A percentile compares a stretch with the other conserved stretches of the same genome.
Conservation (phyloP, 2,888 invertebrate species). For the Labia minor region DNA sequence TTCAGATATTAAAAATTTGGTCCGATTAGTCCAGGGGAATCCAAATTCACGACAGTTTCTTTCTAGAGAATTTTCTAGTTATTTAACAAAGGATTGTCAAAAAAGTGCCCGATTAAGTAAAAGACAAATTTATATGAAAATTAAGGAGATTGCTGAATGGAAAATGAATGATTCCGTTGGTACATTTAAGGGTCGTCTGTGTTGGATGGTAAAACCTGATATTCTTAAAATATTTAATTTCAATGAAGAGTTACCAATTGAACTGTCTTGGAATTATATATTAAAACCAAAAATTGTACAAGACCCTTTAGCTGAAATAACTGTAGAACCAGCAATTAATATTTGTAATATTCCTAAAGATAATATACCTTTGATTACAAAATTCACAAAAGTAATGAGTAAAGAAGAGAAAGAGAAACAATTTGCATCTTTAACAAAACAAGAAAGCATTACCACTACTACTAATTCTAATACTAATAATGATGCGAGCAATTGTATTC, state of each 20-base stretch:
- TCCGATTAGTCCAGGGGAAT: slow-evolving; percentile 50
- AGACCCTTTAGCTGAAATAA: slow-evolving; percentile 14
- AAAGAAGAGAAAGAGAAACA: slow-evolving; percentile 31
- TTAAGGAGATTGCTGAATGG: slow-evolving; percentile 51
- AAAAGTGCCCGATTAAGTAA: slow-evolving; percentile 17
- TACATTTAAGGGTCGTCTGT: slow-evolving; percentile 44
- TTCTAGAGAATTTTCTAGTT: slow-evolving; percentile 50
- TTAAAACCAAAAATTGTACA: slow-evolving; percentile 21
- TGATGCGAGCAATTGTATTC: too few species aligned
- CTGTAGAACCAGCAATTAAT: slow-evolving; percentile 21
- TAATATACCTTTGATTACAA: slow-evolving; percentile 29
- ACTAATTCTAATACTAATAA: neutral
- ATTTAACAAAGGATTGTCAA: slow-evolving; percentile 40
- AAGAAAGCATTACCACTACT: neutral
- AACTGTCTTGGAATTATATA: slow-evolving; percentile 23
- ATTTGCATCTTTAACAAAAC: slow-evolving; percentile 23
- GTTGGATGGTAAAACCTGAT: slow-evolving; percentile 48
- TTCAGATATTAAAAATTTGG: neutral
- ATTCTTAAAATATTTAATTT: slow-evolving; percentile 21
- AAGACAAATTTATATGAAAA: slow-evolving; percentile 36
- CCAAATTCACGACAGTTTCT: slow-evolving; percentile 45
- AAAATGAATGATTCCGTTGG: slow-evolving; percentile 45
- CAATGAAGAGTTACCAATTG: slow-evolving; percentile 21
- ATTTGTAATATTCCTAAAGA: slow-evolving; percentile 19
- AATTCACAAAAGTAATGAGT: slow-evolving; percentile 34